Evolutionary conservation across 2,888 invertebrate species (phyloP).

Genomic region (Silvanus unidentatus): DNA sequence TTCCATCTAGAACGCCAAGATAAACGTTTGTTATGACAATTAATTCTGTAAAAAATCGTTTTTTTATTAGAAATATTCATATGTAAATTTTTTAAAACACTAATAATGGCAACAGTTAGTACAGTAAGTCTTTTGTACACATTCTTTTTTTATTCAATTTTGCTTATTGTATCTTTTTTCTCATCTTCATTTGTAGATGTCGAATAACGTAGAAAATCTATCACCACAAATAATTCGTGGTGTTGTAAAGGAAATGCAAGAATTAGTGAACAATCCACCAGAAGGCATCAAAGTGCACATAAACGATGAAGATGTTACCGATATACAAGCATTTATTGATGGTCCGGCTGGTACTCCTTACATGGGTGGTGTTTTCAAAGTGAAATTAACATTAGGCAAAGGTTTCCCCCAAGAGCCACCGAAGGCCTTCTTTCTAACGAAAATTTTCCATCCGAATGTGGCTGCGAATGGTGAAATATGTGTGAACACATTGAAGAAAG

Average conservation of each 20-base stretch:
- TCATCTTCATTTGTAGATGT: conserved; percentile 54
- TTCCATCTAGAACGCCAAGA: conserved; percentile 25
- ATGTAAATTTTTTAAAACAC: conserved; percentile 17
- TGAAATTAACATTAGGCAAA: conserved; percentile 84
- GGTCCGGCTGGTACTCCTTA: conserved; percentile 85
- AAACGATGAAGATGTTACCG: conserved; percentile 90
- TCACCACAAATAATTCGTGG: conserved; percentile 87
- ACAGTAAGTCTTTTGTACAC: conserved; percentile 29
- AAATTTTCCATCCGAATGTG: conserved; percentile 97
- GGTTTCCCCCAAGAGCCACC: conserved; percentile 90
- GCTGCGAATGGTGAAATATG: conserved; percentile 91
- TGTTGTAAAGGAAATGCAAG: conserved; percentile 83
- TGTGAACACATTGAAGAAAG: conserved; percentile 92
- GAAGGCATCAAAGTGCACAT: conserved; percentile 86
- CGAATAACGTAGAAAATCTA: conserved; percentile 85
- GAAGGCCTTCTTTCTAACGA: conserved; percentile 88
- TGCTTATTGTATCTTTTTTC: conserved; percentile 3
- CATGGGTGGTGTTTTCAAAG: conserved; percentile 79
- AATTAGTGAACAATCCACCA: conserved; percentile 73
- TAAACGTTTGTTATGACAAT: conserved; percentile 29
- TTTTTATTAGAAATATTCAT: conserved; percentile 19
- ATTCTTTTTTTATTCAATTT: conserved; percentile 4
- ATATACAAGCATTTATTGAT: conserved; percentile 86
- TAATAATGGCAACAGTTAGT: conserved; percentile 24
- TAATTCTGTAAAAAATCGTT: conserved; percentile 16